These are phyloP conservation scores for Iguana delicatissima DNA, from an alignment of 2,797 vertebrate genomes.

Conservation along the genomic window DNA sequence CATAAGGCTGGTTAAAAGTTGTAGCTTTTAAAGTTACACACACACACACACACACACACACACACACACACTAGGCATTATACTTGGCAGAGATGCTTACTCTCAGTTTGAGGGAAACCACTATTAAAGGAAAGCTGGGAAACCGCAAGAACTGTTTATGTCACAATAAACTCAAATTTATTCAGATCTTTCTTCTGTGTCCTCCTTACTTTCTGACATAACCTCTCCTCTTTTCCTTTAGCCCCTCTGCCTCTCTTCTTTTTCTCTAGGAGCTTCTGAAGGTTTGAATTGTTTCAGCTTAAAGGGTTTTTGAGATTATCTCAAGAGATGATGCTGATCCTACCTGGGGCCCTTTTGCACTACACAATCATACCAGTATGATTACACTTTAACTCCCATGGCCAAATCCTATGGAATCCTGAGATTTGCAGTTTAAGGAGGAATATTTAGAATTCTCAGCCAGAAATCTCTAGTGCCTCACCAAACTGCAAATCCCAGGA, in stretches of 20 bases:
- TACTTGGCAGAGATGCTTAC: background rate
- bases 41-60: too few species aligned
- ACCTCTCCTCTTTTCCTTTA: background rate
- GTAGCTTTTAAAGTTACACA: background rate
- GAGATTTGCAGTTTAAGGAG: too few species aligned
- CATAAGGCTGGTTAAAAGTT: background rate
- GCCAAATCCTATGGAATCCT: too few species aligned
- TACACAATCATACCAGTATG: too few species aligned
- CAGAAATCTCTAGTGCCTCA: too few species aligned
- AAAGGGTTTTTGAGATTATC: background rate
- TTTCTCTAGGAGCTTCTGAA: background rate
- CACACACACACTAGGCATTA: background rate
- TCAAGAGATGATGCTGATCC: background rate
- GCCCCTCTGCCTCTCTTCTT: background rate
- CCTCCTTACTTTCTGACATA: background rate
- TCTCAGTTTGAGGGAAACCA: background rate
- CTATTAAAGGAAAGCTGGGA: background rate
- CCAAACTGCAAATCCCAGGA: too few species aligned
- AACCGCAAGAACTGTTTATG: background rate
- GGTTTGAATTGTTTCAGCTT: background rate
- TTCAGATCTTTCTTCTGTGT: background rate
- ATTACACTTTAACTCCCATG: too few species aligned
- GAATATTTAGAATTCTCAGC: too few species aligned
- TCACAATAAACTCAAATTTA: background rate
- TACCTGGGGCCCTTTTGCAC: background rate